These are phyloP conservation scores for Poecilia latipinna DNA, from an alignment of 2,113 vertebrate species.

Conservation along the genomic window DNA sequence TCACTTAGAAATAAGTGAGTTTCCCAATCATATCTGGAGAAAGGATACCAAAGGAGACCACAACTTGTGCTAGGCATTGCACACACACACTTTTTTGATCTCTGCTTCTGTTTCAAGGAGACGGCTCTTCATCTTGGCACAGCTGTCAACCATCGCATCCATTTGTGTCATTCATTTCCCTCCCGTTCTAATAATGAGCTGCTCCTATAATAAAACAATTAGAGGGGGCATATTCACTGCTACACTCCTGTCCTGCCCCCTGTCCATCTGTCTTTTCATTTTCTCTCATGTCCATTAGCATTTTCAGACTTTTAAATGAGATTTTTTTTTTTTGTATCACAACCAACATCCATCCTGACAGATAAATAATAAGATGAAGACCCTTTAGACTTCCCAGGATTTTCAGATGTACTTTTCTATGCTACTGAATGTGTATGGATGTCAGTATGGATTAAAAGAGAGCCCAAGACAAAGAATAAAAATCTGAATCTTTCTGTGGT, in stretches of 20 bases:
- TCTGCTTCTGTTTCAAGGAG: constrained; percentile 43
- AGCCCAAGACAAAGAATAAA: constrained; percentile 19
- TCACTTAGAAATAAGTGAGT: constrained; percentile 1
- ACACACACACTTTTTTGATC: neutral
- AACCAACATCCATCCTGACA: constrained; percentile 39
- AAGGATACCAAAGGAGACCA: neutral
- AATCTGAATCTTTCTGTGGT: neutral
- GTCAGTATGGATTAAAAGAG: constrained; percentile 21
- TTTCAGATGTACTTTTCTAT: constrained; percentile 31
- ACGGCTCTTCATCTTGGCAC: constrained; percentile 25
- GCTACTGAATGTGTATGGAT: constrained; percentile 28
- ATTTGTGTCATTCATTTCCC: constrained; percentile 63
- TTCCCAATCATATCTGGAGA: neutral
- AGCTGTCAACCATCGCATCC: constrained; percentile 45
- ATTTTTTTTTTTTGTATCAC: constrained; percentile 26
- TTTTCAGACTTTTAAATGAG: constrained; percentile 38
- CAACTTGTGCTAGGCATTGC: no score
- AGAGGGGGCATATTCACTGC: constrained; percentile 37
- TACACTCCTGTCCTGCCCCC: constrained; percentile 1
- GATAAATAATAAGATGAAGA: constrained; percentile 31
- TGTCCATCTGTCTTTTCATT: constrained; percentile 14
- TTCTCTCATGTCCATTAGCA: constrained; percentile 14
- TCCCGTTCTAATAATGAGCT: constrained; percentile 60
- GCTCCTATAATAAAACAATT: constrained; percentile 63
- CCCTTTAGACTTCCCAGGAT: constrained; percentile 1